A percentile compares a stretch with the other conserved stretches of the same genome.
Conservation (phyloP, 2,888 invertebrate genomes). For the Trichogramma dendrolimi region DNA sequence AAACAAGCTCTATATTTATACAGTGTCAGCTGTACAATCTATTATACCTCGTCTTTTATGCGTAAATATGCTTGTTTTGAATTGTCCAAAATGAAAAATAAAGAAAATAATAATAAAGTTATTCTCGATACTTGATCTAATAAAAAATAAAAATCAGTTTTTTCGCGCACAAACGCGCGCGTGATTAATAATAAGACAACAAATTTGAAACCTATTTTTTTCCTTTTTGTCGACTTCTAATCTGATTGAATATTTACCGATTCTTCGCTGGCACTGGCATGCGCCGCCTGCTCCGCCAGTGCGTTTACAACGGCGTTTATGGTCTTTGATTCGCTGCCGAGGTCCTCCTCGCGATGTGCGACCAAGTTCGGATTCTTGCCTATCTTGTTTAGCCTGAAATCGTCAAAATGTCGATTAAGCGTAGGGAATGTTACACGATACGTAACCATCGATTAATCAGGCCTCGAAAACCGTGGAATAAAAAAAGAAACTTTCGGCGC, state of each 20-base stretch:
- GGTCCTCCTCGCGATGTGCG: constrained; percentile 68
- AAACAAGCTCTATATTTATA: no score
- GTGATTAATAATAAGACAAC: no score
- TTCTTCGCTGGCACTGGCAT: constrained; percentile 74
- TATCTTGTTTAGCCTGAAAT: constrained; percentile 84
- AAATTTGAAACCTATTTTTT: background rate
- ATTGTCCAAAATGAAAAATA: background rate
- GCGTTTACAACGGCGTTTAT: constrained; percentile 92
- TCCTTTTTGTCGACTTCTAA: background rate
- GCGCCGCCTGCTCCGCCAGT: constrained; percentile 84
- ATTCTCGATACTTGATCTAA: background rate
- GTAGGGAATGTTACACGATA: constrained; percentile 50
- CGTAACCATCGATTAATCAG: constrained; percentile 49
- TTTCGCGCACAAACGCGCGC: background rate
- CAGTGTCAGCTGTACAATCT: no score
- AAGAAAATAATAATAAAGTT: background rate
- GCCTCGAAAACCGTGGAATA: constrained; percentile 34
- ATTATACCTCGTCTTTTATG: no score
- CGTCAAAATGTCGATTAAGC: constrained; percentile 48
- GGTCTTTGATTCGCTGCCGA: constrained; percentile 71
- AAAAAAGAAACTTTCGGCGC: constrained; percentile 37
- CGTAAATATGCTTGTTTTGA: no score
- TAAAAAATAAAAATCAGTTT: background rate
- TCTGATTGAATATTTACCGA: constrained; percentile 54
- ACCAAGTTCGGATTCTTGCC: constrained; percentile 95